phyloP scores from a whole-genome alignment of 2,888 invertebrate species.

The Cantharis nigra region DNA sequence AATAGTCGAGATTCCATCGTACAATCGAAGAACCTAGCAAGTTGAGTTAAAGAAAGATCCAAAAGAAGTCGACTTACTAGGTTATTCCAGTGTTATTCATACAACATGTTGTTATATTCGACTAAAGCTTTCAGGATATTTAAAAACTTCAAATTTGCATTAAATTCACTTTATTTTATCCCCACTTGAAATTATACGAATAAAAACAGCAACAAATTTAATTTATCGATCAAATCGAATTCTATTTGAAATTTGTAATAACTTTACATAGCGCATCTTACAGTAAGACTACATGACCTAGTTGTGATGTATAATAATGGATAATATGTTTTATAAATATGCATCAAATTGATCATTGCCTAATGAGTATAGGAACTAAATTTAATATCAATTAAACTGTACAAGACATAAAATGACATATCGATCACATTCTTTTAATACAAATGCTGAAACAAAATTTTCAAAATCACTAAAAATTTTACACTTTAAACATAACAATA shows the following conservation, averaged over 20 bases:
- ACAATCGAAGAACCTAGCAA: too few relatives aligned
- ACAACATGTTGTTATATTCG: too few relatives aligned
- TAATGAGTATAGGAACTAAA: slow-evolving; percentile 29
- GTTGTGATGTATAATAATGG: slow-evolving; percentile 26
- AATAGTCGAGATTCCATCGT: too few relatives aligned
- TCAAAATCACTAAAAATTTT: background rate
- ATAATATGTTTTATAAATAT: slow-evolving; percentile 32
- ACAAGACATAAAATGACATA: background rate
- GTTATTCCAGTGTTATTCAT: too few relatives aligned
- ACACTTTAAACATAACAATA: slow-evolving; percentile 21
- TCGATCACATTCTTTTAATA: background rate
- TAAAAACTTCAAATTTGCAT: background rate
- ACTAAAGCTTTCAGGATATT: background rate
- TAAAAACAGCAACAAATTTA: background rate
- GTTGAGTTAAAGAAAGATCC: too few relatives aligned
- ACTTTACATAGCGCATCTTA: slow-evolving; percentile 51
- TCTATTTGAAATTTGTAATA: slow-evolving; percentile 20
- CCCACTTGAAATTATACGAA: background rate
- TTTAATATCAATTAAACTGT: slow-evolving; percentile 7
- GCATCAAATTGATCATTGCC: slow-evolving; percentile 17
- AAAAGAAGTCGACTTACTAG: too few relatives aligned
- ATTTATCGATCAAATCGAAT: background rate
- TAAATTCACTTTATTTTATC: background rate
- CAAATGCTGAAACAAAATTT: background rate
- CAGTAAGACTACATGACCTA: slow-evolving; percentile 36